Evolutionary conservation across 2,113 vertebrate genomes (phyloP).

Genomic region (Anolis carolinensis): DNA sequence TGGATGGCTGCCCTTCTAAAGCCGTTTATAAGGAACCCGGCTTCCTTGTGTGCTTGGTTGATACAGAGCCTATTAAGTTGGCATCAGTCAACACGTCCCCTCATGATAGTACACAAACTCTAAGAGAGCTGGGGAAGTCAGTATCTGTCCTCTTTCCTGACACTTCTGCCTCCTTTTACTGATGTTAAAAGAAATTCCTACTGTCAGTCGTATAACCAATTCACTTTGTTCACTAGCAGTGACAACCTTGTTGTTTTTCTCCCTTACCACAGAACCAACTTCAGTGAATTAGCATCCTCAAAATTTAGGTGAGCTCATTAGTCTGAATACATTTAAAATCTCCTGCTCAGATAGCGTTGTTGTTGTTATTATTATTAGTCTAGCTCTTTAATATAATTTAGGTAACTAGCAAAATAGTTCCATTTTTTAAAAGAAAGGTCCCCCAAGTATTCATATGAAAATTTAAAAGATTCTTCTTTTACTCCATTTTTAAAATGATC

Average conservation of each 20-base stretch:
- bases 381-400: constrained; percentile 72
- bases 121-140: constrained; percentile 81
- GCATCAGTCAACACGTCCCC: constrained; percentile 72
- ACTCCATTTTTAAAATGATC: constrained; percentile 42
- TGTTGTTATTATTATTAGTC: constrained; percentile 24
- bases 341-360: constrained; percentile 63
- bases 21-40: constrained; percentile 17
- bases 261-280: constrained; percentile 68
- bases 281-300: constrained; percentile 84
- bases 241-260: constrained; percentile 89
- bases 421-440: constrained; percentile 33
- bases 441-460: constrained; percentile 49
- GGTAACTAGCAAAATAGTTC: constrained; percentile 58
- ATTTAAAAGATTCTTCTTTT: constrained; percentile 65
- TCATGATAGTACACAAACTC: constrained; percentile 83
- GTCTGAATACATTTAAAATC: constrained; percentile 95
- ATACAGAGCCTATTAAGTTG: constrained; percentile 76
- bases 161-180: constrained; percentile 88
- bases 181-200: constrained; percentile 99
- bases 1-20: constrained; percentile 50
- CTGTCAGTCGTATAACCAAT: constrained; percentile 96
- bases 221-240: constrained; percentile 97
- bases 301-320: constrained; percentile 96
- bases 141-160: constrained; percentile 89
- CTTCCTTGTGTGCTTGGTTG: constrained; percentile 47